Evolutionary conservation across 2,797 vertebrate genomes (phyloP), one percentile per base, ranked within the genome.

Genomic region (Cossypha niveicapilla): DNA sequence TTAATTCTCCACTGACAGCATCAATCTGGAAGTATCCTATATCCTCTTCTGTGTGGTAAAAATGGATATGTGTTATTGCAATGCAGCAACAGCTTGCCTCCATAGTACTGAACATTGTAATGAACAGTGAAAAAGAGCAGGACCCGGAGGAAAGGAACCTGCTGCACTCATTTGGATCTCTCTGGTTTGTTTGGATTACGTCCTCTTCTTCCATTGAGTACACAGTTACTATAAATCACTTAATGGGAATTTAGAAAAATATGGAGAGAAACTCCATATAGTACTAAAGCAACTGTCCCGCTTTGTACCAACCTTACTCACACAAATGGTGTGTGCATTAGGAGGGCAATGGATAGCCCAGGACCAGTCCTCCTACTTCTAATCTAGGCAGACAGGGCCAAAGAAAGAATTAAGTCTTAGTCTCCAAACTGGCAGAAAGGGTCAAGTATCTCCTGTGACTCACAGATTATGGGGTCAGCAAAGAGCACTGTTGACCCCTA

Each of bases 1-100:
- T 97, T 95, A 99, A 96, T 82, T 99, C 98, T 58, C 99, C 99
- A 53, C 78, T 99, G 91, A 96, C 94, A 70, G 96, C 72, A 96
- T 99, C 98, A 47, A 99, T 98, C 95, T 98, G 98, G 96, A 99
- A 99, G 95, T 96, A 97, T 81, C 96, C 95, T 35, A 72, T 75
- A 44, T 60, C 94, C 7, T 97, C 94, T 45, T 97, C 98, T 97
- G 39, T 9, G 70, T 92, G 51, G 34, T 42, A 94, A 71, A 90
- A 75, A 61, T 4, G 32, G 19, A 56, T 60, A 75, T 4, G 0
- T 47, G 28, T 87, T 85, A 85, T 3, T 61, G 32, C 72, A 90
- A 94, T 80, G 14, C 30, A 71, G 30, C 74, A 88, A 83, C 42
- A 77, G 34, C 30, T 61, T 41, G 6, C 19, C n/a, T 54, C 35